Evolutionary conservation across 1,140 invertebrate genomes (phyloP), one percentile per base, ranked within the genome.

Genomic region (Mizuhopecten yessoensis): DNA sequence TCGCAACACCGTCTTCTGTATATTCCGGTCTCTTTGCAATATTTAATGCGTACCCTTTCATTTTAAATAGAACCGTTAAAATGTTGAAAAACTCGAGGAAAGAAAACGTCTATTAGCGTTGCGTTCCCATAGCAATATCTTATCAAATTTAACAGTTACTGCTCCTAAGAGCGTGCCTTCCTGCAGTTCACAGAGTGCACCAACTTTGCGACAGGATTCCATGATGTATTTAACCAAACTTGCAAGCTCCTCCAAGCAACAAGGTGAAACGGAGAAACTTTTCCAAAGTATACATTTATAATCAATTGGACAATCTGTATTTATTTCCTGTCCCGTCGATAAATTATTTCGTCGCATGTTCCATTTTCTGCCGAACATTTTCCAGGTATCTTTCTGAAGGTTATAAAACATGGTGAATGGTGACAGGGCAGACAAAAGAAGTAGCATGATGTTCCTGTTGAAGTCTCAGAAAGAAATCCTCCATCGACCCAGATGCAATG

Each of bases 391-490:
- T 1, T 20, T 34, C 29, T 89, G 34, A 23, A 87, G n/a, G 23
- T 34, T 88, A 90, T 93, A 89, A 93, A 95, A 95, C 95, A 96
- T 94, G 11, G n/a, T n/a, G n/a, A n/a, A n/a, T n/a, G n/a, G 93
- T 92, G 91, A 95, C 95, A 0, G 95, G 94, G 87, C 96, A 96
- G 23, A 93, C 92, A 7, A 95, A 36, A 29, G 89, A 89, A 29
- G 94, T 87, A 0, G 91, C 34, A 33, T 89, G 29, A 5, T 17
- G 91, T 9, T 75, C 57, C 17, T 91, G 86, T 11, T 89, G 92
- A 15, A 95, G n/a, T 75, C 92, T 88, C 34, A 96, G 90, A 90
- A 96, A 96, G 92, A 93, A 96, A 89, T 96, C 95, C 88, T 93
- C 93, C 91, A 95, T 94, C 11, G 95, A 34, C 3, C 94, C 91